Base-by-base conservation (phyloP, 2,888 invertebrate species). In the Drosophila basisetae region DNA sequence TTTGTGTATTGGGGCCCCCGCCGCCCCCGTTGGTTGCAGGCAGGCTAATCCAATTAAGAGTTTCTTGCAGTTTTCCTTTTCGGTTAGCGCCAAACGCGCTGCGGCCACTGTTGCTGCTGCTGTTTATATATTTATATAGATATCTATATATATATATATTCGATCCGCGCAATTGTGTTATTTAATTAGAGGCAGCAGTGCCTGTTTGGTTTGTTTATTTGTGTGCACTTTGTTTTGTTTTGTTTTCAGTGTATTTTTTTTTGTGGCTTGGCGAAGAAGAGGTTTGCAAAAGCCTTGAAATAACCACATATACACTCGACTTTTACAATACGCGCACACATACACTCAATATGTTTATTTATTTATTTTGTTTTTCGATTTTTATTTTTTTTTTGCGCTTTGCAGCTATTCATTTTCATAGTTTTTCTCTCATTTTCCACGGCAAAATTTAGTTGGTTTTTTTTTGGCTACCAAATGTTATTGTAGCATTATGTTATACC, bases 321-420 rank as follows among this genome's bases (percentile, higher is more conserved):
- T 31, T 31, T 18, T 22, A 11, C 22, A 16, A 5, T 22, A 41
- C n/a, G 30, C 58, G 25, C 58, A 31, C 33, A 58, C 16, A 41
- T 11, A 6, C 31, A 43, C 3, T 31, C 16, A 30, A 31, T n/a
- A 22, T 41, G 58, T 55, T 39, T n/a, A 41, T 53, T 50, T 66
- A 76, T 71, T 73, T 59, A 25, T 50, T 53, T 68, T 68, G 73
- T 16, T 35, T 35, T 35, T 13, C 13, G 69, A 9, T 31, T 72
- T n/a, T n/a, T n/a, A n/a, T 62, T 80, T 68, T 76, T 80, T 80
- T 65, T 76, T 70, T 64, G 53, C 55, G 37, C 63, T 80, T 79
- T 68, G 77, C 73, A 64, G 70, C 73, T 77, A 68, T 77, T 62
- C 65, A 77, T 71, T 78, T 59, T 71, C 43, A 33, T 65, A 47